These are phyloP conservation scores for Burhinus bistriatus DNA, from an alignment of 2,113 vertebrate species.

Conservation along the genomic window DNA sequence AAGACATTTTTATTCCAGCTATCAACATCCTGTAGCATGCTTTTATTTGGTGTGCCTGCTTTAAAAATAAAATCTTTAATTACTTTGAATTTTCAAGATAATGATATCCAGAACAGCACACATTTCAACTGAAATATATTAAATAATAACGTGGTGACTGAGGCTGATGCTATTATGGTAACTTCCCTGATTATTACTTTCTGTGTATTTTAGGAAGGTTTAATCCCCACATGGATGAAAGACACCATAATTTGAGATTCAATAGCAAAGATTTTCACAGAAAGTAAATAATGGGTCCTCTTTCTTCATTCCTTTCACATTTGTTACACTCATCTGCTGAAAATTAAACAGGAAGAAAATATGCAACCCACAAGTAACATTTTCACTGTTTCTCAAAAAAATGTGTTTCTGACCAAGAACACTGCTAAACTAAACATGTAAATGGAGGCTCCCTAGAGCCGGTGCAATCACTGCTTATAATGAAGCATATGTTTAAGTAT, in stretches of 20 bases:
- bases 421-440: neutral
- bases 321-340: neutral
- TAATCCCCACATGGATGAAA: neutral
- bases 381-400: neutral
- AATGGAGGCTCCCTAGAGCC: neutral
- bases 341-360: neutral
- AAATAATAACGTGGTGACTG: neutral
- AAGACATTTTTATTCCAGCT: neutral
- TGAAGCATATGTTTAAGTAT: neutral
- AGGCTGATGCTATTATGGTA: neutral
- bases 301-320: neutral
- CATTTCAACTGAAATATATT: neutral
- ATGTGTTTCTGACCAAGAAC: neutral
- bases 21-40: neutral
- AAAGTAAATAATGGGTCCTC: neutral
- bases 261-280: neutral
- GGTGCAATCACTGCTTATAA: neutral
- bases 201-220: neutral
- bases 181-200: neutral
- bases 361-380: neutral
- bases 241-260: neutral
- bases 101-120: neutral
- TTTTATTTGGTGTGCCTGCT: neutral
- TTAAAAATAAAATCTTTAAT: constrained; percentile 5
- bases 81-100: neutral